Evolutionary conservation across 2,888 invertebrate genomes (phyloP).

Genomic region (Hypsopygia costalis): DNA sequence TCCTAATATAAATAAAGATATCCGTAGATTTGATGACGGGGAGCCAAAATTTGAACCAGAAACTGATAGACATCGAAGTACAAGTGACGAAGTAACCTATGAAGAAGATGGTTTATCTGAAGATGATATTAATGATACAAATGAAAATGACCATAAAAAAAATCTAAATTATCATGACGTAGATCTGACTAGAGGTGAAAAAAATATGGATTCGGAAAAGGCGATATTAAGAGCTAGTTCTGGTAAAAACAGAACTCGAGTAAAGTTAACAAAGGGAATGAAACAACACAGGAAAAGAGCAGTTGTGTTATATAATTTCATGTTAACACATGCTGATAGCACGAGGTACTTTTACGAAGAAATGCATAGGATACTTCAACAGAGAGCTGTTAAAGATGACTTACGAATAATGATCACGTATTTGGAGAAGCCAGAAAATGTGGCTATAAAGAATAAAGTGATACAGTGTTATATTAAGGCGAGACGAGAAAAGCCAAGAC

Average conservation of each 20-base stretch:
- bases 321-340: slow-evolving; percentile 20
- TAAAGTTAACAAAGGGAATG: not conserved
- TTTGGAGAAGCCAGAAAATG: slow-evolving; percentile 24
- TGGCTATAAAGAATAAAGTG: slow-evolving; percentile 19
- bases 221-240: no score
- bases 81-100: no score
- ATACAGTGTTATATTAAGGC: slow-evolving; percentile 20
- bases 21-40: no score
- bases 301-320: slow-evolving; percentile 25
- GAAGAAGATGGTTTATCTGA: no score
- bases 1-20: no score
- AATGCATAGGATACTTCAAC: slow-evolving; percentile 31
- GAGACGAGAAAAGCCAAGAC: not conserved
- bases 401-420: slow-evolving; percentile 35
- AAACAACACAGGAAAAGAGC: slow-evolving; percentile 24
- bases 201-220: no score
- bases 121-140: no score
- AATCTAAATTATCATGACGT: no score
- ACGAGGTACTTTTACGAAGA: slow-evolving; percentile 40
- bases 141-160: no score
- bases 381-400: slow-evolving; percentile 25
- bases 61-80: no score
- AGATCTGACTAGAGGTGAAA: no score
- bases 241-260: not conserved
- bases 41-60: no score